Evolutionary conservation across 2,888 invertebrate species (phyloP).

Genomic region (Eilema griseolum): DNA sequence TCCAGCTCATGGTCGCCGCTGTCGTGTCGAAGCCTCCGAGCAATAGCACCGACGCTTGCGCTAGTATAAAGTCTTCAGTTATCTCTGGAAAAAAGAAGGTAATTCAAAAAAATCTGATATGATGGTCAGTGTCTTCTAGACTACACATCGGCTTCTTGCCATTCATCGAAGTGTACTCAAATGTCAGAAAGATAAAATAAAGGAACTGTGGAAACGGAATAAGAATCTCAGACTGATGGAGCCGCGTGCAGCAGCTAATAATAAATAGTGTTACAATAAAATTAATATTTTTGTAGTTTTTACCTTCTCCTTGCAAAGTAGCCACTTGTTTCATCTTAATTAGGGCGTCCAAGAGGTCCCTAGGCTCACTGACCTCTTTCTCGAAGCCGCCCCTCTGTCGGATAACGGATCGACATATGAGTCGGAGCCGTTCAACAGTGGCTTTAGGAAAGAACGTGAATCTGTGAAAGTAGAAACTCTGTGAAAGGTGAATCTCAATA

Average conservation of each 20-base stretch:
- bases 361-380: slow-evolving; percentile 35
- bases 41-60: slow-evolving; percentile 64
- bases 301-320: slow-evolving; percentile 52
- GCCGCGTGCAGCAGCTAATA: too few species aligned
- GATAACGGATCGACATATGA: slow-evolving; percentile 50
- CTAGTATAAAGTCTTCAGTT: slow-evolving; percentile 58
- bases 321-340: slow-evolving; percentile 62
- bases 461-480: slow-evolving; percentile 28
- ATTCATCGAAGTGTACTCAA: too few species aligned
- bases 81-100: slow-evolving; percentile 44
- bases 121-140: too few species aligned
- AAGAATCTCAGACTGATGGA: too few species aligned
- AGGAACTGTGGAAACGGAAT: too few species aligned
- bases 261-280: too few species aligned
- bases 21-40: slow-evolving; percentile 66
- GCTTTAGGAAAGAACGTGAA: slow-evolving; percentile 62
- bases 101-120: neutral
- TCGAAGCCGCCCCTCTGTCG: slow-evolving; percentile 53
- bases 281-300: neutral
- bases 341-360: slow-evolving; percentile 63
- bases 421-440: slow-evolving; percentile 51
- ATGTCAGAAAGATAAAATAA: too few species aligned
- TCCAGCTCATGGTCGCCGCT: slow-evolving; percentile 47
- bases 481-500: too few species aligned
- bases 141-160: too few species aligned